Evolutionary conservation across 2,113 vertebrate genomes (phyloP), one percentile per base, ranked within the genome.

Genomic region (Ondatra zibethicus): DNA sequence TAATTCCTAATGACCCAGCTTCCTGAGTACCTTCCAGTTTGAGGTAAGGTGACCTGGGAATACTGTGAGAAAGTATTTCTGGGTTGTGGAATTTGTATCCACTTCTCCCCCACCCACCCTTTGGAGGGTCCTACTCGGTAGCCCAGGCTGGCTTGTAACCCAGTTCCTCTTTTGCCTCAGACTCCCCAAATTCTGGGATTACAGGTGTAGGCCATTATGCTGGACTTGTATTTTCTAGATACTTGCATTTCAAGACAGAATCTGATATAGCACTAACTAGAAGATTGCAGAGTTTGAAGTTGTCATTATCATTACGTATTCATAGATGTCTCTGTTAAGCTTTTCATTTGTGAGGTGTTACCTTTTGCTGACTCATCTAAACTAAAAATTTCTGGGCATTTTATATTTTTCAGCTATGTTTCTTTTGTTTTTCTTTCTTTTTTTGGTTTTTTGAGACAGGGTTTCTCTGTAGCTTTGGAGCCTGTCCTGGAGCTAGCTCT

Each of bases 351-450:
- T 88, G 45, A 82, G 47, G 17, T 55, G 70, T 96, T 91, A 96
- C 33, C 10, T 97, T 97, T 96, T 97, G 96, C 97, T 96, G 95
- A 97, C 92, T 97, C 96, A 97, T 94, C 58, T 65, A 63, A 85
- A 85, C 39, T 91, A 93, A 94, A 94, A 90, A 93, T 93, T 94
- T 97, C 47, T 92, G 88, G 81, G 87, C 75, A 95, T 88, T 97
- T 97, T 96, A 29, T 95, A 72, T 89, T 97, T 96, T 50, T 89
- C 16, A 97, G 55, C 80, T 90, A 13, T 90, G 47, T 88, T 45
- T 94, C 27, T 9, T 58, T 58, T 58, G 19, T 19, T 0, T 52
- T 5, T 52, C 52, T 52, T 52, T 52, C 52, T 52, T 52, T 55
- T 55, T 17, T 55, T 0, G 0, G 13, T 13, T 52, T 21, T 58